Base-by-base conservation (phyloP, 2,888 invertebrate genomes). In the Dugesia japonica region DNA sequence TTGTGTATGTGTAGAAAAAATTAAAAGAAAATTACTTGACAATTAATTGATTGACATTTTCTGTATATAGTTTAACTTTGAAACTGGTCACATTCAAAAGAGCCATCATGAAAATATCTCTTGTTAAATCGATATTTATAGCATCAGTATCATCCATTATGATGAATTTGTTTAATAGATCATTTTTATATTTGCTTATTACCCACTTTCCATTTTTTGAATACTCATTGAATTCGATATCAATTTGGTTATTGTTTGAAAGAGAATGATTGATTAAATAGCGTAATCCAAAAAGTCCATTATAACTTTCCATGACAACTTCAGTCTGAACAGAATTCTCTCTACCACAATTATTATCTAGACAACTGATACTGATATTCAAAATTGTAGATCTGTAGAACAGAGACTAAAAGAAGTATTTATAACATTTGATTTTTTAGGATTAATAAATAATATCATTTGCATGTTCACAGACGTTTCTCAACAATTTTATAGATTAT, bases 31-130 rank as follows among this genome's bases (percentile, higher is more conserved):
- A n/a, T 56, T 56, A 56, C 56, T 56, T 56, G 1, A 56, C 7
- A 1, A 23, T 9, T 20, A 7, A 7, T 9, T 4, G 56, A 56
- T 56, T 56, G 4, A 56, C 23, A 9, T 4, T 56, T 7, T 56
- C 56, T n/a, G 56, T 20, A n/a, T 56, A 56, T 23, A 56, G 17
- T 56, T 56, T 56, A 9, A 56, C 56, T 56, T 56, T 56, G 56
- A 56, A 56, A 56, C 56, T 56, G n/a, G 56, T 56, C 17, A 56
- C 56, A n/a, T 56, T 56, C 17, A 56, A 23, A 4, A 56, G n/a
- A 56, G 56, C 56, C 56, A 56, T 56, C 56, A 56, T 56, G 56
- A 56, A 56, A 56, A 56, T 56, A 56, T 56, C 56, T 56, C 56
- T 56, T 56, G 56, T 56, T 7, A 56, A 23, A 56, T 56, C 17